Base-by-base conservation (phyloP, 2,888 invertebrate species). In the Nineta flava region DNA sequence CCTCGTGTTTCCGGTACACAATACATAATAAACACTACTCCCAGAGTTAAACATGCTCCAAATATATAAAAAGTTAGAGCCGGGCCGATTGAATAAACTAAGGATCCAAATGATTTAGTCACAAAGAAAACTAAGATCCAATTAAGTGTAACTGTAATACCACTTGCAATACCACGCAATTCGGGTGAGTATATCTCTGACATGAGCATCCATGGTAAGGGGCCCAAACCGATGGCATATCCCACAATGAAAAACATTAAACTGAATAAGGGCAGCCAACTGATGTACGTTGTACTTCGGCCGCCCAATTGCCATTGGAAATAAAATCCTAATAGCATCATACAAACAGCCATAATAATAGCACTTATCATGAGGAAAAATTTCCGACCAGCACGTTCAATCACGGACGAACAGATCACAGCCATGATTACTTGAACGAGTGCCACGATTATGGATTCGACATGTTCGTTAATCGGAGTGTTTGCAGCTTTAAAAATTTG, bases 1-100 rank as follows among this genome's bases (percentile, higher is more conserved):
- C 88, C 90, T 59, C 86, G 88, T 0, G 90, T 90, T 67, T 90
- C 90, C 1, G 86, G 84, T 9, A 90, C 75, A 52, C 77, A 67
- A 46, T 79, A 68, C 55, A 75, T 73, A 1, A 81, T 80, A 62
- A 84, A 87, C 53, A 79, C 61, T 0, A 81, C 72, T 15, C 80
- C 80, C 0, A 72, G 7, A 0, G 76, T 60, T 77, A 84, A 85
- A 54, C 81, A 76, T 0, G 62, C 69, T 1, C 79, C 77, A 63
- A 87, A 90, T 58, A 87, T 72, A 79, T 82, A 85, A 67, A 88
- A 90, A 9, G 85, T 81, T 48, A 75, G 74, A 58, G 74, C 72
- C 1, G 69, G 64, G 1, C 83, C 82, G 10, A 82, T 68, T 1
- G 69, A 65, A 1, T 61, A 62, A 53, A 74, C 69, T 76, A 83